A percentile compares a stretch with the other conserved stretches of the same genome.
These are phyloP conservation scores for Rhadina sibilatrix DNA, from an alignment of 2,113 vertebrate genomes.

Conservation along the genomic window DNA sequence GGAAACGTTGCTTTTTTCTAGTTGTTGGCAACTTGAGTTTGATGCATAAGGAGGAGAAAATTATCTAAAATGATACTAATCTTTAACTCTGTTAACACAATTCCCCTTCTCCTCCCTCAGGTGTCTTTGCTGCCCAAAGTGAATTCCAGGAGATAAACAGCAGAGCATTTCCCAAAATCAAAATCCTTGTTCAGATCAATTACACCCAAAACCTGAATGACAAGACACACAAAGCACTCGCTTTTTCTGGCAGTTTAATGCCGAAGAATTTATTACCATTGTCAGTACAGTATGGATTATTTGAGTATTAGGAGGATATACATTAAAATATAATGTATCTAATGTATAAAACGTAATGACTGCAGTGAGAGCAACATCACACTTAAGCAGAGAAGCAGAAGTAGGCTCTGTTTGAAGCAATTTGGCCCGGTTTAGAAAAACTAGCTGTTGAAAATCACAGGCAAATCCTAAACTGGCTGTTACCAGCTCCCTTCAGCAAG, in stretches of 20 bases:
- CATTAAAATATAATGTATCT: slow-evolving; percentile 34
- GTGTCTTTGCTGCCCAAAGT: not conserved
- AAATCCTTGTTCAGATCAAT: not conserved
- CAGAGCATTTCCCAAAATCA: not conserved
- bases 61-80: not conserved
- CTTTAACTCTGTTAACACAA: not conserved
- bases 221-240: not conserved
- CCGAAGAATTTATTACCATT: not conserved
- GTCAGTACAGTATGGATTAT: slow-evolving; percentile 6
- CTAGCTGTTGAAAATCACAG: not conserved
- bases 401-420: slow-evolving; percentile 26
- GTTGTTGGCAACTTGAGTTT: not conserved
- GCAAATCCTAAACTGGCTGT: slow-evolving; percentile 14
- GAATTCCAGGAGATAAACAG: not conserved
- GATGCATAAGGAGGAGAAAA: not conserved
- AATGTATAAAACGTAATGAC: slow-evolving; percentile 5
- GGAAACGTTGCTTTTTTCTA: not conserved
- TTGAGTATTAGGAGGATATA: slow-evolving; percentile 39
- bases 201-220: not conserved
- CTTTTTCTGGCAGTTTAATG: not conserved
- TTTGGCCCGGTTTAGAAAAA: slow-evolving; percentile 40
- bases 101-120: not conserved
- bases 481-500: not conserved
- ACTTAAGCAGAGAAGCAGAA: slow-evolving; percentile 4
- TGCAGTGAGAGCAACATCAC: slow-evolving; percentile 24